Conservation (phyloP, 2,797 vertebrate genomes). For the Pteropus rufus region DNA sequence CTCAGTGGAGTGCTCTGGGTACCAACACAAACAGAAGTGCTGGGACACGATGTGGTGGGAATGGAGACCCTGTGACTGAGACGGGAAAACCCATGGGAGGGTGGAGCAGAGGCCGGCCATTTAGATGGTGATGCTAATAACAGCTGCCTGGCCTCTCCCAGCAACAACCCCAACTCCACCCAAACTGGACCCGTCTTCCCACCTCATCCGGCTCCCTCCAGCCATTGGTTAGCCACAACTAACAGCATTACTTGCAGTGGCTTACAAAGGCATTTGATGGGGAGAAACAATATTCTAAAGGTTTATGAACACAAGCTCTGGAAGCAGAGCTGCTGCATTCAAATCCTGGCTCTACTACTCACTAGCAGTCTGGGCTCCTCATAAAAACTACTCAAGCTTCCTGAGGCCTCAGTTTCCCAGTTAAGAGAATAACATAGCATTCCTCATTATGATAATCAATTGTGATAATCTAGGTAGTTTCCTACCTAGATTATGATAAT, state of each 20-base stretch:
- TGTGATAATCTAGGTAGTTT: neutral
- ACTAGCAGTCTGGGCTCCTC: neutral
- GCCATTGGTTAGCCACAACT: neutral
- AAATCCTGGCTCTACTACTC: rapidly evolving
- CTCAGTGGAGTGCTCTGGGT: neutral
- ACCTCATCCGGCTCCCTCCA: neutral
- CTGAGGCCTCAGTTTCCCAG: neutral
- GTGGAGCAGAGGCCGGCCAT: neutral
- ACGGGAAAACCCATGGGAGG: neutral
- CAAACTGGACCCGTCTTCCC: neutral
- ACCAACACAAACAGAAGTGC: neutral
- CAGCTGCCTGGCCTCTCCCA: neutral
- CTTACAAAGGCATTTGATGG: neutral
- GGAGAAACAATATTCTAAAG: neutral
- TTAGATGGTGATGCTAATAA: neutral
- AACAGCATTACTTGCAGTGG: neutral
- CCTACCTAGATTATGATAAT: neutral
- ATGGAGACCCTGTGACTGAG: neutral
- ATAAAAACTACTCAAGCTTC: neutral
- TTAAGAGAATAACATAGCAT: neutral
- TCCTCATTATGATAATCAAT: neutral
- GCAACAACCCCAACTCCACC: neutral
- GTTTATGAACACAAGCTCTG: neutral
- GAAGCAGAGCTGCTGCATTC: neutral
- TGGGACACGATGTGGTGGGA: neutral